These are phyloP conservation scores for Kryptopterus vitreolus DNA, from an alignment of 2,797 vertebrate genomes.

Conservation along the genomic window DNA sequence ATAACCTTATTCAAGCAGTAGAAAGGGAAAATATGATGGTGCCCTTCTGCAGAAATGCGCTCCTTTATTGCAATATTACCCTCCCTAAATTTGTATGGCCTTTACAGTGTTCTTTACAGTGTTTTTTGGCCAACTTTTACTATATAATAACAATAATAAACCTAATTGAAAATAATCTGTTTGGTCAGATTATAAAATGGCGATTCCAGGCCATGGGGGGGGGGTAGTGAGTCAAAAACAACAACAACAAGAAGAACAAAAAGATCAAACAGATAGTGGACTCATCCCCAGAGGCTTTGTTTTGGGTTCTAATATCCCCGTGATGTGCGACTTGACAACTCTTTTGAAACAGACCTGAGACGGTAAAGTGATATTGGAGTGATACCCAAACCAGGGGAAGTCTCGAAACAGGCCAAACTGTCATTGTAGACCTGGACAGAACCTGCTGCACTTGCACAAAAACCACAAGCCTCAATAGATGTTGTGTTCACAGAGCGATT, in stretches of 20 bases:
- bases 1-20: background rate
- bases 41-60: background rate
- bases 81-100: constrained; percentile 17
- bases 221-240: background rate
- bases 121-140: constrained; percentile 6
- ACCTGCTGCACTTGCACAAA: constrained; percentile 29
- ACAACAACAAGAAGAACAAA: too few relatives aligned
- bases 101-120: background rate
- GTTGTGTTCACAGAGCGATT: constrained; percentile 16
- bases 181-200: constrained; percentile 24
- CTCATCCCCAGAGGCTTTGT: constrained; percentile 30
- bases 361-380: constrained; percentile 42
- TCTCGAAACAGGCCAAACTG: constrained; percentile 9
- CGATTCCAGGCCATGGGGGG: constrained; percentile 8
- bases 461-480: constrained; percentile 27
- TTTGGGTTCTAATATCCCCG: constrained; percentile 35
- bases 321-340: constrained; percentile 44
- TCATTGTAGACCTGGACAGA: background rate
- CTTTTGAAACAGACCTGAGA: constrained; percentile 37
- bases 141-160: constrained; percentile 14
- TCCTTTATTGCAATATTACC: background rate
- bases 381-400: constrained; percentile 29
- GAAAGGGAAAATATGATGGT: background rate
- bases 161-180: background rate
- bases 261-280: constrained; percentile 9